Evolutionary conservation across 2,113 vertebrate genomes (phyloP).

Genomic region (Callionymus lyra): DNA sequence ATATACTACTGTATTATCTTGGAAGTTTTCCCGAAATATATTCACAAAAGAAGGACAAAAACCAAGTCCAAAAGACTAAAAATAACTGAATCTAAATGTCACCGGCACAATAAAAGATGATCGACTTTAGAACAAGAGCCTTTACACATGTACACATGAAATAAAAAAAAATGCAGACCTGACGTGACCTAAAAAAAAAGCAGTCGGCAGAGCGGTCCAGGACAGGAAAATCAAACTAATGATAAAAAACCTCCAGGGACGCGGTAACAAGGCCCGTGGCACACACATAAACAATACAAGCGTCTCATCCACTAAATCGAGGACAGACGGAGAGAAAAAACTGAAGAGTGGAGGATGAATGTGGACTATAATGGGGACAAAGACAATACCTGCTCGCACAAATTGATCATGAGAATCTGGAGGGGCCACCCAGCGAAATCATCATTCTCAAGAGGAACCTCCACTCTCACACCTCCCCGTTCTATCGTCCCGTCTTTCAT

Average conservation of each 20-base stretch:
- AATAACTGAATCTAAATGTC: too few relatives aligned
- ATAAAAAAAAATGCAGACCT: constrained; percentile 32
- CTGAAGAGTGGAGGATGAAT: constrained; percentile 13
- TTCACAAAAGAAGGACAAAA: too few relatives aligned
- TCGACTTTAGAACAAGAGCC: too few relatives aligned
- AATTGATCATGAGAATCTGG: constrained; percentile 41
- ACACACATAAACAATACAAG: constrained; percentile 22
- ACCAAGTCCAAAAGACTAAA: too few relatives aligned
- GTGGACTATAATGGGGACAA: constrained; percentile 4
- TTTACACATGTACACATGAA: constrained; percentile 35
- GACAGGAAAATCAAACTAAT: constrained; percentile 38
- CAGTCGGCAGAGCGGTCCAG: constrained; percentile 15
- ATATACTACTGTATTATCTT: too few relatives aligned
- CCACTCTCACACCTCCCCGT: constrained; percentile 30
- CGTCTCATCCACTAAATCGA: constrained; percentile 29
- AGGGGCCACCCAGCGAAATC: constrained; percentile 28
- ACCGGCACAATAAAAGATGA: too few relatives aligned
- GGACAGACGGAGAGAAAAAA: constrained; percentile 7
- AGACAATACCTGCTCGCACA: constrained; percentile 32
- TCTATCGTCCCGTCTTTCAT: constrained; percentile 49
- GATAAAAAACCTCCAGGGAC: constrained; percentile 22
- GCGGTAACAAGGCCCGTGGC: constrained; percentile 12
- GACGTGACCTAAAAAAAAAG: constrained; percentile 34
- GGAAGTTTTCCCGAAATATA: too few relatives aligned
- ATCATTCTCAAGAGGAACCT: constrained; percentile 32